Evolutionary conservation across 1,140 invertebrate species (phyloP).

Genomic region (Drosophila nigrodunni): DNA sequence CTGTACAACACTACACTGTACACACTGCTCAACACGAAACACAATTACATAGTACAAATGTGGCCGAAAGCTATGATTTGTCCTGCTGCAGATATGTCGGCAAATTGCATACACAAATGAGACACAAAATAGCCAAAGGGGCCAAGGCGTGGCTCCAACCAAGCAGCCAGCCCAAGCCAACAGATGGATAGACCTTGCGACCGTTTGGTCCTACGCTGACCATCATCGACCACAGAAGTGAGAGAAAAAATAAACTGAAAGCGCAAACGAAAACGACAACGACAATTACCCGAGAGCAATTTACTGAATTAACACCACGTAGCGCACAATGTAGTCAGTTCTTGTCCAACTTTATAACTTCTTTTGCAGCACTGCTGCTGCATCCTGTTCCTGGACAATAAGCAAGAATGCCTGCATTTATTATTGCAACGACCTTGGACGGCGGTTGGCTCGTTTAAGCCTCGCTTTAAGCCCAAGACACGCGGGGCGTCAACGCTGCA

Average conservation of each 20-base stretch:
- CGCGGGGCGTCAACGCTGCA: constrained; percentile 28
- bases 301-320: constrained; percentile 75
- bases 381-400: constrained; percentile 12
- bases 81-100: constrained; percentile 50
- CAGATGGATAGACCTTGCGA: too few species aligned
- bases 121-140: constrained; percentile 66
- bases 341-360: constrained; percentile 62
- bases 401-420: constrained; percentile 71
- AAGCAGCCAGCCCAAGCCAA: too few species aligned
- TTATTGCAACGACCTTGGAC: constrained; percentile 75
- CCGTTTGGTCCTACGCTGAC: neutral
- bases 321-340: constrained; percentile 16
- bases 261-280: constrained; percentile 56
- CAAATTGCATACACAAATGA: constrained; percentile 77
- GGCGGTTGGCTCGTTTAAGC: constrained; percentile 47
- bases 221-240: constrained; percentile 17
- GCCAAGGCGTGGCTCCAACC: neutral
- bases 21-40: constrained; percentile 5
- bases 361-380: constrained; percentile 26
- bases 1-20: neutral
- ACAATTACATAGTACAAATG: constrained; percentile 57
- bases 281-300: constrained; percentile 77
- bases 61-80: constrained; percentile 69
- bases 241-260: neutral
- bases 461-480: neutral